These are phyloP conservation scores for Cosmia trapezina DNA, from an alignment of 2,888 invertebrate genomes.

Conservation along the genomic window DNA sequence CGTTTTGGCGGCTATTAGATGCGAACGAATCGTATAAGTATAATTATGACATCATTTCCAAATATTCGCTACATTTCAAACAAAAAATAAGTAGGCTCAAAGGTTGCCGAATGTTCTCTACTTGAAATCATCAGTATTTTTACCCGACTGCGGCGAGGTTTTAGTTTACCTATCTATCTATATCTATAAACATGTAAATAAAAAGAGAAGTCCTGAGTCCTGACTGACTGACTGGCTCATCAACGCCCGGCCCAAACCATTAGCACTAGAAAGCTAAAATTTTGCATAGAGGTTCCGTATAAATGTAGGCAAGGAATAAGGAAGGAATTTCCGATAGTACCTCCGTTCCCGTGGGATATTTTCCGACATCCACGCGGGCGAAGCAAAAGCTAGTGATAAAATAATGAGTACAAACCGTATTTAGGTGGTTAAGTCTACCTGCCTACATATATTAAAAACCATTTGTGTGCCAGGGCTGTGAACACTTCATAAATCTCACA, in stretches of 20 bases:
- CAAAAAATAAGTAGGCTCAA: neutral
- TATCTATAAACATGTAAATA: too few relatives aligned
- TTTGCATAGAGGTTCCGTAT: too few relatives aligned
- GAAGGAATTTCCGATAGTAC: too few relatives aligned
- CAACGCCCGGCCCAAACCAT: too few relatives aligned
- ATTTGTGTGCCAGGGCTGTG: neutral
- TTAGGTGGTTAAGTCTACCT: neutral
- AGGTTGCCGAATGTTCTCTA: neutral
- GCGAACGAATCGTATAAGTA: neutral
- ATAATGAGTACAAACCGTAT: neutral
- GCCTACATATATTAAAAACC: neutral
- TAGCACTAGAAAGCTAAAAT: too few relatives aligned
- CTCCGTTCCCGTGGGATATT: too few relatives aligned
- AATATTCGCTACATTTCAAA: conserved; percentile 19
- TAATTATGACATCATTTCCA: conserved; percentile 30
- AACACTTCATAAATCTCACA: neutral
- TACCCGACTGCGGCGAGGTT: too few relatives aligned
- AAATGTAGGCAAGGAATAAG: too few relatives aligned
- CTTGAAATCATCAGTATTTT: neutral
- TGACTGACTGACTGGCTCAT: too few relatives aligned
- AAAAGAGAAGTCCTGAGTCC: too few relatives aligned
- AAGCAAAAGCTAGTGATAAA: too few relatives aligned
- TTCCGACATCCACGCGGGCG: too few relatives aligned
- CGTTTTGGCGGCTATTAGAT: neutral
- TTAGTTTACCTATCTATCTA: neutral